Conservation (phyloP, 2,113 vertebrate species). For the Ammodytes marinus region DNA sequence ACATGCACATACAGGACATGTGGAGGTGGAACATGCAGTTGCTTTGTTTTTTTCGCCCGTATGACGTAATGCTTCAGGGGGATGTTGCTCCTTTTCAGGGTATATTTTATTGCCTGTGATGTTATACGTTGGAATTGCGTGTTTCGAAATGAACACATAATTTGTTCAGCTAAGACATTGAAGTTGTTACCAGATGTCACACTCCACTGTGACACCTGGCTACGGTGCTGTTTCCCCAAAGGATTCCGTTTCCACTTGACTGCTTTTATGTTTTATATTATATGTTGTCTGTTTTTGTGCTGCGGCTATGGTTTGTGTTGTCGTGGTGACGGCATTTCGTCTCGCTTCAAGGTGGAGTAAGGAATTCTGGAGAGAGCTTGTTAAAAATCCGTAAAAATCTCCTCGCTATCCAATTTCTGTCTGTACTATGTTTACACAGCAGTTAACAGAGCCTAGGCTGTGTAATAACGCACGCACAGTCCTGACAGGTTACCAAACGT, state of each 20-base stretch:
- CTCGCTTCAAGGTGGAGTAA: slow-evolving; percentile 2
- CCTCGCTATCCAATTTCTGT: too few species aligned
- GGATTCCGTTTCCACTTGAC: slow-evolving; percentile 16
- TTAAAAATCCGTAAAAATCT: too few species aligned
- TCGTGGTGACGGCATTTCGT: slow-evolving; percentile 5
- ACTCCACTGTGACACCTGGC: slow-evolving; percentile 6
- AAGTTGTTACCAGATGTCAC: slow-evolving; percentile 33
- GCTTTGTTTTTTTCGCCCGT: not conserved
- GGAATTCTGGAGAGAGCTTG: not conserved
- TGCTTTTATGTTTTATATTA: not conserved
- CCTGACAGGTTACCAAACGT: too few species aligned
- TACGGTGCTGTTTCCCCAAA: slow-evolving; percentile 2
- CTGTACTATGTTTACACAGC: too few species aligned
- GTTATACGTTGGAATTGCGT: slow-evolving; percentile 19
- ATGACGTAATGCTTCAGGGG: slow-evolving; percentile 10
- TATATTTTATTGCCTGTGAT: slow-evolving; percentile 42
- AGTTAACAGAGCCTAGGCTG: too few species aligned
- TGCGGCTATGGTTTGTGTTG: not conserved
- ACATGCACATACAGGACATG: not conserved
- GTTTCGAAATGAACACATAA: slow-evolving; percentile 31
- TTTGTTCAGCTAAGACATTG: slow-evolving; percentile 36
- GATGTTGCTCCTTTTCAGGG: slow-evolving; percentile 20
- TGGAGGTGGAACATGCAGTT: slow-evolving; percentile 7
- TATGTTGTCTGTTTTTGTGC: slow-evolving; percentile 24
- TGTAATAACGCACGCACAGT: too few species aligned